Evolutionary conservation across 2,113 vertebrate genomes (phyloP), one percentile per base, ranked within the genome.

Genomic region (Nyctibius bracteatus): DNA sequence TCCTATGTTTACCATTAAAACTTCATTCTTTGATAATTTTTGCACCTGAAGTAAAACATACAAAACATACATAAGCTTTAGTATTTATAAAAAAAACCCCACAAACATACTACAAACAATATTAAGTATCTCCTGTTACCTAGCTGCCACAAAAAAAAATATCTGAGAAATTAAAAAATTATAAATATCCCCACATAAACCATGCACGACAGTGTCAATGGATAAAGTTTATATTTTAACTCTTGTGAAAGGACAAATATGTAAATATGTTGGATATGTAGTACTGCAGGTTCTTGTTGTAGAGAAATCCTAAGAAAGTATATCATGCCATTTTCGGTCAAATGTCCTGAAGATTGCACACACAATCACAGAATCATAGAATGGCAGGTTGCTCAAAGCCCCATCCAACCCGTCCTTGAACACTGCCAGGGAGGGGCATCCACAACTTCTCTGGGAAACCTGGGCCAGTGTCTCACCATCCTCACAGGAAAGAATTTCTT

Each of bases 1-100:
- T 92, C 99, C 99, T 96, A 99, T 99, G 97, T 99, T 99, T 68
- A 99, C 99, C 99, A 99, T 99, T 96, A 99, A 96, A 81, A 99
- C 99, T 98, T 99, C 99, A 91, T 99, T 99, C 98, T 99, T 99
- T 0, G 99, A 99, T 84, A 99, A 95, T 92, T 99, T 99, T 98
- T 99, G 99, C 95, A 99, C 99, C 99, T 99, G 97, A 71, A 86
- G 78, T 63, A 62, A 96, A 39, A 96, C 23, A 79, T 8, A 67
- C 5, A 89, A 43, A 54, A 67, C 47, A 82, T 93, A 94, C 24
- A 24, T 24, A 72, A 72, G 22, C 5, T 54, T 62, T 33, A 17
- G 47, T 75, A 92, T 41, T 14, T 14, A 43, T 37, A 82, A 83
- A 92, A 66, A 47, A 47, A 21, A 5, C 28, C 11, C 30, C 31